phyloP scores from a whole-genome alignment of 2,113 vertebrate genomes.

The Blennius ocellaris region DNA sequence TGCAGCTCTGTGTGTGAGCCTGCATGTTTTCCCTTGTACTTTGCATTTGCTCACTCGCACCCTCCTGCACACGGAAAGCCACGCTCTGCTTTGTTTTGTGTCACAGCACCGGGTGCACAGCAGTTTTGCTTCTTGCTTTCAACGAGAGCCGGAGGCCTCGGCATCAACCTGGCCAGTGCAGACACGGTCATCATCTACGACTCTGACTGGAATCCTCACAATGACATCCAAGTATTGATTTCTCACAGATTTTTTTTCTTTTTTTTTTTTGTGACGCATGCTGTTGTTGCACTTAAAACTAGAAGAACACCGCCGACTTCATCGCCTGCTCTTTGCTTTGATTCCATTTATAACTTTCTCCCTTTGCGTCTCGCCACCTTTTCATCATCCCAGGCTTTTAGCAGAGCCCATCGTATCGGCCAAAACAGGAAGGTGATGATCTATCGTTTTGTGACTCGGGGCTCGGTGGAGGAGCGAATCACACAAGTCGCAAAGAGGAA shows the following conservation, averaged over 20 bases:
- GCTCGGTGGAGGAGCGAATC: conserved; percentile 96
- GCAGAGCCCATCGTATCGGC: conserved; percentile 96
- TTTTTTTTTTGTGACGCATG: not conserved
- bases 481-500: conserved; percentile 99
- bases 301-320: not conserved
- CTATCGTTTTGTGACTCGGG: conserved; percentile 97
- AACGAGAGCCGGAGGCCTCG: conserved; percentile 95
- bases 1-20: too few relatives aligned
- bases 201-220: conserved; percentile 99
- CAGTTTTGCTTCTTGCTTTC: conserved; percentile 99
- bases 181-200: conserved; percentile 99
- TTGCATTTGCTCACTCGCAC: not conserved
- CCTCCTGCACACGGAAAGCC: conserved; percentile 17
- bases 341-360: not conserved
- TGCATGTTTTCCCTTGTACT: not conserved
- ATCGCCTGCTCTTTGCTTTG: not conserved
- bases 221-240: conserved; percentile 94
- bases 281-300: not conserved
- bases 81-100: conserved; percentile 26
- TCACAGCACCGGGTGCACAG: conserved; percentile 94
- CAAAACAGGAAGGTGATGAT: conserved; percentile 99
- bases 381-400: conserved; percentile 88
- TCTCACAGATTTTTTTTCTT: not conserved
- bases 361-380: not conserved
- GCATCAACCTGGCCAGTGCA: conserved; percentile 96